These are phyloP conservation scores for Lepidurus packardi DNA, from an alignment of 1,140 invertebrate species.

Conservation along the genomic window DNA sequence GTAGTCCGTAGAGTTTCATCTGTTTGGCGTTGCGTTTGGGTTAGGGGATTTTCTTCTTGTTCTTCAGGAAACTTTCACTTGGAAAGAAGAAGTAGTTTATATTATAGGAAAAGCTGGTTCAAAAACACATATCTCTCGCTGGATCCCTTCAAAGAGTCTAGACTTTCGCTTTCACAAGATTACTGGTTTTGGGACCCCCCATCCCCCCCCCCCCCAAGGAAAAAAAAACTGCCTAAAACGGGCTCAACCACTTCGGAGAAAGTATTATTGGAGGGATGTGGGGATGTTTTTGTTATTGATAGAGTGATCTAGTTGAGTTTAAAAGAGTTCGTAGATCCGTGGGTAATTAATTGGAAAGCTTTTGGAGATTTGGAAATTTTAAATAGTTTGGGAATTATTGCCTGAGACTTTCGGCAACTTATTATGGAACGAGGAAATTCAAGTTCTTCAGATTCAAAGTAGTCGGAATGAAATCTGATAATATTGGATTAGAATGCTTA, in stretches of 20 bases:
- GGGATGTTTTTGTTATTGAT: no score
- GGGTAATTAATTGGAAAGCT: no score
- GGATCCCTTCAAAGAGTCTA: background rate
- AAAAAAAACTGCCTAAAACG: background rate
- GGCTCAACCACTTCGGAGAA: background rate
- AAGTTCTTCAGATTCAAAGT: no score
- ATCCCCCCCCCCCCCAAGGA: background rate
- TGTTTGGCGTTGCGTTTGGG: background rate
- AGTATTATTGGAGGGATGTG: no score
- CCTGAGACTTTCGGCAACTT: no score
- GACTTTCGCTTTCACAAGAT: slow-evolving; percentile 9
- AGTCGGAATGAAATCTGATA: no score
- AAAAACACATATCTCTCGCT: background rate
- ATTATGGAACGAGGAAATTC: no score
- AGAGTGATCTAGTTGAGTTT: no score
- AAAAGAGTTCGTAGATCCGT: no score
- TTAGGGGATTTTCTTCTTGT: background rate
- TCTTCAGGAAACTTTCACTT: background rate
- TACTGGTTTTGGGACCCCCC: background rate
- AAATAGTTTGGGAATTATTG: no score
- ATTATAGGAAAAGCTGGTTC: background rate
- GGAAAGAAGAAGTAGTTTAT: slow-evolving; percentile 4
- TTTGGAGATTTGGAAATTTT: no score
- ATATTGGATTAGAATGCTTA: no score
- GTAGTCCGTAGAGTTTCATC: background rate